Base-by-base conservation (phyloP, 2,888 invertebrate genomes). In the Rosalia funebris region DNA sequence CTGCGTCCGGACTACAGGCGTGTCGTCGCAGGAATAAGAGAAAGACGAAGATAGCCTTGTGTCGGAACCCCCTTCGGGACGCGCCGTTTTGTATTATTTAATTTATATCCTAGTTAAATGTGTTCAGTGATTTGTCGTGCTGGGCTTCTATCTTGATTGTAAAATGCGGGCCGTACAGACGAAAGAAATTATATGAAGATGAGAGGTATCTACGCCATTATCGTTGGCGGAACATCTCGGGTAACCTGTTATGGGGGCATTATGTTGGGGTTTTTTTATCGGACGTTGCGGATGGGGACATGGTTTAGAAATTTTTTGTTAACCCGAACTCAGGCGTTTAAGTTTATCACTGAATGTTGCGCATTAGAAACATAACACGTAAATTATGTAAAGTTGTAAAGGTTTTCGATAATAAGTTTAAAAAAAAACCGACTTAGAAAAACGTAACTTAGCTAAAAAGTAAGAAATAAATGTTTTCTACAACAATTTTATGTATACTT, bases 41-140 rank as follows among this genome's bases (percentile, higher is more conserved):
- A 41, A 50, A 50, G 39, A 50, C 39, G 25, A 39, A 50, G 50
- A 50, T 50, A 50, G 50, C 31, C 32, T 46, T 53, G 53, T 31
- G 53, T 53, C 46, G 56, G 47, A 31, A 25, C 56, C 32, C 19
- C 37, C 46, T 45, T 46, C 37, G 53, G 36, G 37, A 25, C 20
- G 7, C 44, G 19, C 25, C 41, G 68, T 71, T 73, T 69, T 70
- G 73, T 74, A 68, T 69, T 73, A 69, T 72, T 71, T 75, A 74
- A 74, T 74, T 74, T 73, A 75, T 74, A 66, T 71, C 69, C 70
- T 67, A 63, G 63, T 64, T 69, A 68, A 73, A 75, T 73, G 72
- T 75, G 75, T 74, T 73, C 71, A 70, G 73, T 75, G 75, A 76
- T 77, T 76, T 76, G 75, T 76, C 75, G 74, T 74, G 75, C 73